phyloP scores from a whole-genome alignment of 2,888 invertebrate species.

The Ditylenchus weischeri region DNA sequence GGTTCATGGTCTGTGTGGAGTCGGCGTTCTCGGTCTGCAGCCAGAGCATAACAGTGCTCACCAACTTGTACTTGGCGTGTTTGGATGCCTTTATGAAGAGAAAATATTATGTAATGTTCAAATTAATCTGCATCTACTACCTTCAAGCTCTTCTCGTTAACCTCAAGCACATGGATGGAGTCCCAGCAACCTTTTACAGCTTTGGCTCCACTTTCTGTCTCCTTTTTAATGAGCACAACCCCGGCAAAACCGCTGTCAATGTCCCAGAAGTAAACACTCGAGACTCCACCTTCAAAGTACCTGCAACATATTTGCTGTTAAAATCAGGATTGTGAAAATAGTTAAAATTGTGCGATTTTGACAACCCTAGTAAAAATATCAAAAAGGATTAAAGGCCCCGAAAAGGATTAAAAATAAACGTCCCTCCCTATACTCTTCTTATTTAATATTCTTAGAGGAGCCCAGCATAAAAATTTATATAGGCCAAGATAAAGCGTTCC shows the following conservation, averaged over 20 bases:
- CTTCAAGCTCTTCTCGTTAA: slow-evolving; percentile 64
- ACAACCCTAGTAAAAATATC: too few relatives aligned
- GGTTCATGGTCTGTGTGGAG: slow-evolving; percentile 95
- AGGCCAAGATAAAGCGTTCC: too few relatives aligned
- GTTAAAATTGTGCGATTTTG: background rate
- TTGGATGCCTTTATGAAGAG: slow-evolving; percentile 66
- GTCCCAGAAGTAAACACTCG: slow-evolving; percentile 98
- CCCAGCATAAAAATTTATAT: too few relatives aligned
- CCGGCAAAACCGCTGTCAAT: slow-evolving; percentile 91
- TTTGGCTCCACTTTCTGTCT: slow-evolving; percentile 75
- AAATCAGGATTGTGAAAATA: background rate
- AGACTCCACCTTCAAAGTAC: slow-evolving; percentile 99
- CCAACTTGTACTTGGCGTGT: slow-evolving; percentile 94
- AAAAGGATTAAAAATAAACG: too few relatives aligned
- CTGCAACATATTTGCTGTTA: slow-evolving; percentile 41
- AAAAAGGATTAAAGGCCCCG: too few relatives aligned
- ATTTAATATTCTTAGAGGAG: too few relatives aligned
- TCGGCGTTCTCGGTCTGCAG: slow-evolving; percentile 84
- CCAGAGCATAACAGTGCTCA: slow-evolving; percentile 99
- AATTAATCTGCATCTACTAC: background rate
- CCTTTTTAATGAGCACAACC: slow-evolving; percentile 96
- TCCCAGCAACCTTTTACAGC: slow-evolving; percentile 99
- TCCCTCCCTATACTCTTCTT: too few relatives aligned
- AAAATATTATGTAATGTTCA: background rate
- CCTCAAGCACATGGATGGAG: slow-evolving; percentile 97